Conservation (phyloP, 2,888 invertebrate species). For the Thumatha senex region DNA sequence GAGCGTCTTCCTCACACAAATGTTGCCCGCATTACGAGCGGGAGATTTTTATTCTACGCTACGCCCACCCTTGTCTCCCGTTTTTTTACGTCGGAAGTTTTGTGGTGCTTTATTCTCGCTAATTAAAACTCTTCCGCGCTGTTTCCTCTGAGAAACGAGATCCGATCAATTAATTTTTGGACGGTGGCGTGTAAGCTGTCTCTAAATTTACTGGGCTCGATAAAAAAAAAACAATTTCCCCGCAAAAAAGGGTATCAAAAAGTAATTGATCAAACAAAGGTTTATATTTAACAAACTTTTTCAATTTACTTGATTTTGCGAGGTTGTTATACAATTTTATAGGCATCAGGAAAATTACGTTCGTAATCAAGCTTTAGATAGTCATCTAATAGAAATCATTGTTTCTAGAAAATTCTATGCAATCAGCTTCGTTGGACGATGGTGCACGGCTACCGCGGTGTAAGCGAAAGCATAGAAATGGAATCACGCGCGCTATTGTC, state of each 20-base stretch:
- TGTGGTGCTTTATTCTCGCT: conserved; percentile 80
- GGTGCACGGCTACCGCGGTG: conserved; percentile 31
- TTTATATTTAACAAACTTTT: conserved; percentile 48
- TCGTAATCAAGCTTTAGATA: conserved; percentile 45
- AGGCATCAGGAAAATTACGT: conserved; percentile 42
- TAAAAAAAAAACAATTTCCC: conserved; percentile 72
- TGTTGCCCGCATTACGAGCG: conserved; percentile 82
- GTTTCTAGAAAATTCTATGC: conserved; percentile 51
- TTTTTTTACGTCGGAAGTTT: conserved; percentile 80
- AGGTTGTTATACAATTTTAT: conserved; percentile 43
- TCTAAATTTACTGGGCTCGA: conserved; percentile 73
- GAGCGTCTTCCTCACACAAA: conserved; percentile 83
- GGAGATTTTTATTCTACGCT: conserved; percentile 79
- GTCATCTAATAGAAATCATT: conserved; percentile 49
- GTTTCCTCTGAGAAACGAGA: conserved; percentile 81
- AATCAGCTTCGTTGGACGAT: conserved; percentile 41
- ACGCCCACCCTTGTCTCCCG: conserved; percentile 81
- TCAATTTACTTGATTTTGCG: conserved; percentile 42
- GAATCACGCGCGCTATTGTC: conserved; percentile 69
- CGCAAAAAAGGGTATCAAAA: conserved; percentile 65
- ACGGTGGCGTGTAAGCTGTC: conserved; percentile 74
- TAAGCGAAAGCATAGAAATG: conserved; percentile 44
- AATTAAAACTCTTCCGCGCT: conserved; percentile 84
- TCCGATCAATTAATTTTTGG: conserved; percentile 83
- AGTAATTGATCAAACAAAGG: conserved; percentile 72